A percentile compares a stretch with the other conserved stretches of the same genome.
Conservation (phyloP, 2,888 invertebrate genomes). For the Escarpia spicata region DNA sequence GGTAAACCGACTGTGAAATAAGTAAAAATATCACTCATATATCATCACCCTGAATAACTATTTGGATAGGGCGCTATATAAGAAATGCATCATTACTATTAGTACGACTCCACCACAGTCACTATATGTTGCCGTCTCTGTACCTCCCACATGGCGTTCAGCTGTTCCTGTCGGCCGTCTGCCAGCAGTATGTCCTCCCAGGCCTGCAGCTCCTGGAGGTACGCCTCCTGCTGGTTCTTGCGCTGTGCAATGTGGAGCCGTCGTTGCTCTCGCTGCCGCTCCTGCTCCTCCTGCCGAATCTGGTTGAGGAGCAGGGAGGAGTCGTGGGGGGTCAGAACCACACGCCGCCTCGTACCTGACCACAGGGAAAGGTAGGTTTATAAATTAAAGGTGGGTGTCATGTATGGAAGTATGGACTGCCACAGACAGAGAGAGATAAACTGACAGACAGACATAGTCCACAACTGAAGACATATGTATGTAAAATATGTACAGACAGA, state of each 20-base stretch:
- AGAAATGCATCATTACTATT: too few relatives aligned
- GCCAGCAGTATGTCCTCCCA: slow-evolving; percentile 68
- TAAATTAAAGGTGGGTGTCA: background rate
- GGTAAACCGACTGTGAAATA: too few relatives aligned
- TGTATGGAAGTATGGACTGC: background rate
- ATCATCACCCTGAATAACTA: too few relatives aligned
- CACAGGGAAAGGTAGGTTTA: background rate
- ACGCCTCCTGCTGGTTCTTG: slow-evolving; percentile 65
- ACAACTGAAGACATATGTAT: too few relatives aligned
- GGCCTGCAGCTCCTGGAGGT: slow-evolving; percentile 62
- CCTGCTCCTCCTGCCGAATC: slow-evolving; percentile 61
- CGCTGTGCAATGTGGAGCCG: slow-evolving; percentile 59
- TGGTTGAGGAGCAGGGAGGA: slow-evolving; percentile 61
- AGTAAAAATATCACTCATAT: too few relatives aligned
- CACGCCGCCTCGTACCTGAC: slow-evolving; percentile 44
- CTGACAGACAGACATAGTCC: too few relatives aligned
- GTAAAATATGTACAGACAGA: background rate
- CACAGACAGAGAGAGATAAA: background rate
- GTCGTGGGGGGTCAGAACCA: slow-evolving; percentile 52
- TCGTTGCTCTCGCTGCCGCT: slow-evolving; percentile 58
- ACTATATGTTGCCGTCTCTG: too few relatives aligned
- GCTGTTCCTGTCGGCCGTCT: slow-evolving; percentile 63
- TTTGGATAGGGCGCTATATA: too few relatives aligned
- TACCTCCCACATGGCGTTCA: slow-evolving; percentile 73
- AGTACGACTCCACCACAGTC: too few relatives aligned